Base-by-base conservation (phyloP, 1,140 invertebrate genomes). In the Orchesella cincta region DNA sequence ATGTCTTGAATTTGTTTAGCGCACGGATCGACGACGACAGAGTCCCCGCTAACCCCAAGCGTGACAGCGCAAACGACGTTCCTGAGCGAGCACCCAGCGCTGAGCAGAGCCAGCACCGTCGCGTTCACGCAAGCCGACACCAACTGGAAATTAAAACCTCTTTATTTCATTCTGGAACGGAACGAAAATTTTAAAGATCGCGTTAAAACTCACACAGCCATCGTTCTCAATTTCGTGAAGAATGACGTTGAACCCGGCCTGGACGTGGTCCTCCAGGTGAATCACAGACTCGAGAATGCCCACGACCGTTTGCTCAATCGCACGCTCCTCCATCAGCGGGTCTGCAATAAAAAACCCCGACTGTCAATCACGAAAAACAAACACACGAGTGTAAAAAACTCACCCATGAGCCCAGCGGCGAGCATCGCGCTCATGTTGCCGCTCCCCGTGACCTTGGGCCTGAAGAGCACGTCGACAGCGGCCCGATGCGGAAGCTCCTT, bases 181-280 rank as follows among this genome's bases (percentile, higher is more conserved):
- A n/a, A n/a, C n/a, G n/a, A n/a, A n/a, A n/a, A n/a, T n/a, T n/a
- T n/a, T n/a, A n/a, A n/a, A n/a, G n/a, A n/a, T 70, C 1, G 33
- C 35, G 23, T 26, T 73, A 26, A 23, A 74, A 31, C 79, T 78
- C 73, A 82, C 81, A 34, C 79, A 79, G 0, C 81, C 81, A 76
- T 80, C 78, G 54, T 82, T 77, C 72, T 82, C 81, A 23, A 64
- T 74, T 31, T 82, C 81, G 23, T 82, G 81, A 1, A 82, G 26
- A 31, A 82, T 79, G 16, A 82, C 57, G 52, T 82, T 82, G 29
- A 79, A 82, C 18, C 81, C 81, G 36, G 51, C 46, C 0, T 76
- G 76, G 29, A 73, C 1, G 31, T 77, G 73, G 33, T 80, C 78
- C 26, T 80, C 75, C n/a, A 82, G 57, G 64, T 76, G 67, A 79